Base-by-base conservation (phyloP, 2,888 invertebrate species). In the Laspeyria flexula region DNA sequence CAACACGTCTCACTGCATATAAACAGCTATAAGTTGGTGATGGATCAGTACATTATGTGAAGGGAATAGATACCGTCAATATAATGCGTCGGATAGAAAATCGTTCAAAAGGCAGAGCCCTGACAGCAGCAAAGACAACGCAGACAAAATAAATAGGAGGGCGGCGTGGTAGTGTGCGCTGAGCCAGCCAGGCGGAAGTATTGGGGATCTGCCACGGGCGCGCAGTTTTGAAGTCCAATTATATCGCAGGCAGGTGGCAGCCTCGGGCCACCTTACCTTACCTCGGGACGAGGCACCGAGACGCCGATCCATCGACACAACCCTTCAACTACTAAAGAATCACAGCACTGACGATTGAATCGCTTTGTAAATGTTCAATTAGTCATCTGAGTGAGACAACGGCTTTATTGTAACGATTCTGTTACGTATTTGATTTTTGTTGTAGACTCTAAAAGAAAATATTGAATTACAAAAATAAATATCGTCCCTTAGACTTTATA, bases 181-280 rank as follows among this genome's bases (percentile, higher is more conserved):
- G 83, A 80, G 76, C 79, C 82, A 82, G 81, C 83, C 86, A 83
- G 71, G 83, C 85, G 91, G 88, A 92, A 92, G 90, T 88, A 92
- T 92, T 91, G 91, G 89, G 88, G 92, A 86, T 91, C 88, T 86
- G 82, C 79, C 76, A 78, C 78, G 82, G 81, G 81, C 80, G 80
- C 73, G 81, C 83, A 90, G 90, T 90, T 92, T 92, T 92, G 91
- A 92, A 91, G 90, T 89, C 82, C 93, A 92, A 93, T 93, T 93
- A 93, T 93, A 92, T 87, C 81, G 85, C 80, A 86, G 83, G 81
- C 82, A 78, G 87, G 81, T 79, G 80, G 75, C 72, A 57, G 83
- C 82, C 76, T 56, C 72, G 55, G 73, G 78, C 73, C 25, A 25
- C 25, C 21, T 54, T 62, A n/a, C n/a, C n/a, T n/a, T n/a, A n/a